Base-by-base conservation (phyloP, 2,888 invertebrate species). In the Brenthis daphne region DNA sequence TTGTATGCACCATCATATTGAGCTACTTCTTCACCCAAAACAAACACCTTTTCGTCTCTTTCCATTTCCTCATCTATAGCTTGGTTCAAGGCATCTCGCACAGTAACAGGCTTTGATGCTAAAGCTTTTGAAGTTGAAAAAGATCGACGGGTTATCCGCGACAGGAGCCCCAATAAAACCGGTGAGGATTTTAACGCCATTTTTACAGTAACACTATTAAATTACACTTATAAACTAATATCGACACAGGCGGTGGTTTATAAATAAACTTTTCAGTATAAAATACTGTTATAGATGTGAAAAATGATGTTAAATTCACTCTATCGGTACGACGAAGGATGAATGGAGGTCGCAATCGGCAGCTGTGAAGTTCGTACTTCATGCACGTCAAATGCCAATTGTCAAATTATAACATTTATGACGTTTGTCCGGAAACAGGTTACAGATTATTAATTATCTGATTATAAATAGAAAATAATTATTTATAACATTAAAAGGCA, bases 1-100 rank as follows among this genome's bases (percentile, higher is more conserved):
- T 99, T 97, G 85, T 99, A 99, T 61, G 99, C 99, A 73, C 99
- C 99, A 85, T 99, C 99, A 83, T 99, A 99, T 89, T 97, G 96
- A n/a, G 99, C 99, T 0, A 99, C 99, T 93, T 99, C 99, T 88
- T 99, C 99, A 54, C 99, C 99, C 73, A 99, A 80, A 55, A 99
- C 83, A 85, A 98, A 98, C 0, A 98, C 98, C 71, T 94, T 94
- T 48, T 99, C 98, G 85, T 99, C 99, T 71, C 96, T 94, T 79
- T 96, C 96, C 95, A 99, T 96, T 93, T 99, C 99, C 85, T 99
- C 99, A 85, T 99, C 99, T 84, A 99, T 93, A 0, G 99, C 99
- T 70, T 96, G 94, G 91, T 99, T 99, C 66, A 99, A 92, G 68
- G 99, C 99, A 95, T 99, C 99, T 84, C 99, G 94, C 3, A 99